Evolutionary conservation across 2,113 vertebrate species (phyloP).

Genomic region (Phodopus roborovskii): DNA sequence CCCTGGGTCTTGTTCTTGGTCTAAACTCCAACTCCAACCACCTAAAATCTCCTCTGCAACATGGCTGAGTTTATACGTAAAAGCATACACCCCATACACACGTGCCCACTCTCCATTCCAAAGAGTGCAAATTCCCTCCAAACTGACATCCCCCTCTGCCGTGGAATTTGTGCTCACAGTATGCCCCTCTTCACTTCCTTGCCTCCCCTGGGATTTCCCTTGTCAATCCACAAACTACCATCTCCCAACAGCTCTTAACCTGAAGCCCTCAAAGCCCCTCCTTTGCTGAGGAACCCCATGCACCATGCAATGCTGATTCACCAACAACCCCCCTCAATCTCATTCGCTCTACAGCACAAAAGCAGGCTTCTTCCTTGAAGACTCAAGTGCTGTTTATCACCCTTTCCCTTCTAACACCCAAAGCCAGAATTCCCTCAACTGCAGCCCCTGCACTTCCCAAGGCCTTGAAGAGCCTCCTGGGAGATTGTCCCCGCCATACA

Average conservation of each 20-base stretch:
- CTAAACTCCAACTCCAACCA: neutral
- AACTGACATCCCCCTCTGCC: neutral
- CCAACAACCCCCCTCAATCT: neutral
- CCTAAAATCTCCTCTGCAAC: neutral
- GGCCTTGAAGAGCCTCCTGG: neutral
- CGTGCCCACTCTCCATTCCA: neutral
- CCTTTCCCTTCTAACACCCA: neutral
- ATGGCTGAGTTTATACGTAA: neutral
- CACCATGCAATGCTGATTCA: no score
- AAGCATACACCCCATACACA: neutral
- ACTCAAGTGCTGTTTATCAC: fast-evolving
- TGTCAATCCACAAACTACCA: no score
- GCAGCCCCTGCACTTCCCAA: neutral
- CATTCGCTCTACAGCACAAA: neutral
- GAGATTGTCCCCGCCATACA: neutral
- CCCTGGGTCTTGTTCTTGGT: neutral
- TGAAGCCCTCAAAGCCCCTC: neutral
- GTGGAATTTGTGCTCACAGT: fast-evolving
- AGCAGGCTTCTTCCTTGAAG: no score
- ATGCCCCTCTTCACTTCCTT: neutral
- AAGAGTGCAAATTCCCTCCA: neutral
- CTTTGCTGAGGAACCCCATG: neutral
- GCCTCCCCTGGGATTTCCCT: neutral
- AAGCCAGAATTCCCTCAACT: neutral
- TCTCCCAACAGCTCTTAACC: no score